A percentile compares a stretch with the other conserved stretches of the same genome.
phyloP scores from a whole-genome alignment of 2,797 vertebrate species.

The Vespertilio murinus region DNA sequence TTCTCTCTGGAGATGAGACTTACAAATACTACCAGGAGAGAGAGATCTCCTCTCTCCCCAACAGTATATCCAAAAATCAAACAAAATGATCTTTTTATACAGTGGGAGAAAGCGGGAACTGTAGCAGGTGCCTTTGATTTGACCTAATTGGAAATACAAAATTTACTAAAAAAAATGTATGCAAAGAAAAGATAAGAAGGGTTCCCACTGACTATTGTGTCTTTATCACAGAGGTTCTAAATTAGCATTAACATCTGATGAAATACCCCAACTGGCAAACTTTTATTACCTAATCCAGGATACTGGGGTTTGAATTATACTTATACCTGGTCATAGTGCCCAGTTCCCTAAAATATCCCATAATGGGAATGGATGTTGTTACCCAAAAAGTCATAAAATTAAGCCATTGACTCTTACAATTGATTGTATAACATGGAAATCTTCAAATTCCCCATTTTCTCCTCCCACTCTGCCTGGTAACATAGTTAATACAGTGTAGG shows the following conservation, averaged over 20 bases:
- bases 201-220: neutral
- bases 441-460: neutral
- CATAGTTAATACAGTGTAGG: neutral
- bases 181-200: neutral
- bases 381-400: neutral
- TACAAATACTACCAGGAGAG: neutral
- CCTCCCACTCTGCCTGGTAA: neutral
- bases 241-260: neutral
- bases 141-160: neutral
- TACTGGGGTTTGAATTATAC: neutral
- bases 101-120: neutral
- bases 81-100: neutral
- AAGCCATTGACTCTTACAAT: neutral
- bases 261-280: neutral
- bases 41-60: neutral
- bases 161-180: conserved; percentile 6
- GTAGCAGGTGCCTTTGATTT: neutral
- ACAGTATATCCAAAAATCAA: neutral
- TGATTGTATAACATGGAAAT: neutral
- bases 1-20: neutral
- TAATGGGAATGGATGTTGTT: neutral
- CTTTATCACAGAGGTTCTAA: neutral
- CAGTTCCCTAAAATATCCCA: neutral
- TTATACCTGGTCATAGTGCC: neutral
- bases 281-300: neutral